Base-by-base conservation (phyloP, 2,113 vertebrate species). In the Oncorhynchus masou region DNA sequence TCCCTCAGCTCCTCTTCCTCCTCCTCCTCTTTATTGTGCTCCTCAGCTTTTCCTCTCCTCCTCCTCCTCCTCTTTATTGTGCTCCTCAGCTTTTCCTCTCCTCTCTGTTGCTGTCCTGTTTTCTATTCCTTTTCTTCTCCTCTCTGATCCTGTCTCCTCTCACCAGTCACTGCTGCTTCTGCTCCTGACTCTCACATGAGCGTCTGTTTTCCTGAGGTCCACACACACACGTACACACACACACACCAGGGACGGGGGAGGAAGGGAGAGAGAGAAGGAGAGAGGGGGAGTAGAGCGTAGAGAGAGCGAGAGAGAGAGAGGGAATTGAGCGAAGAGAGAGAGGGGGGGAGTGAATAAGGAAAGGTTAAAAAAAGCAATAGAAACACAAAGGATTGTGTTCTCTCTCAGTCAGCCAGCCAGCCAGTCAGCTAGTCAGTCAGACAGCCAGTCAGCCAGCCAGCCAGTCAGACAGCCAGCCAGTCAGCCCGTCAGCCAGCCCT, bases 141-240 rank as follows among this genome's bases (percentile, higher is more conserved):
- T 76, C 70, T 27, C 45, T 57, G 13, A 4, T 34, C 49, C 75
- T n/a, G 16, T 51, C 34, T 91, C 87, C 5, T 49, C 65, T 91
- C 86, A 88, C 88, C 87, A 88, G 89, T 85, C 84, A 49, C 87
- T 82, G 88, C 87, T 87, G 85, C 89, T 81, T 79, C 86, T 87
- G 84, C 86, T 77, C 24, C 79, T 73, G 86, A 39, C 90, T 91
- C 92, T 93, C 92, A 93, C 93, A 93, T 93, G 91, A 92, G 91
- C 92, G 89, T 90, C 91, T 92, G 91, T 92, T 92, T 91, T 91
- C 87, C 91, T 83, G 87, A 91, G 39, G 11, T 19, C 13, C 24
- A 54, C 48, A 71, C 64, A 70, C 80, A 74, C 74, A 74, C 74
- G 19, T 66, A 59, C 65, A 54, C 45, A 22, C 39, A 54, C 73